These are phyloP conservation scores for Thunnus maccoyii DNA, from an alignment of 2,113 vertebrate genomes.

Conservation along the genomic window DNA sequence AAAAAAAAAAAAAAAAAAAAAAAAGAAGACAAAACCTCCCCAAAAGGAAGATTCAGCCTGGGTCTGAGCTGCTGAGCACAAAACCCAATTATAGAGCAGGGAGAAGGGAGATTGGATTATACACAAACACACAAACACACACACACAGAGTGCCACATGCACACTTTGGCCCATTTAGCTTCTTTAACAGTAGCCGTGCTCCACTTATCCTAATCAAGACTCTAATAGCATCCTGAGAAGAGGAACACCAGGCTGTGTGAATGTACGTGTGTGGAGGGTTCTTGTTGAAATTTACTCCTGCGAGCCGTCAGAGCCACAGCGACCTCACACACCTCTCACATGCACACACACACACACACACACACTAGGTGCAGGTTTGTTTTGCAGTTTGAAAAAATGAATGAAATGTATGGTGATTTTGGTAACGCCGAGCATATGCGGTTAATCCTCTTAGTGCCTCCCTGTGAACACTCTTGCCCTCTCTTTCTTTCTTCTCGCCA, in stretches of 20 bases:
- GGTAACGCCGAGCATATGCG: slow-evolving; percentile 50
- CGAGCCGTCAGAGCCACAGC: too few relatives aligned
- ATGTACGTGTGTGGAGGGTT: background rate
- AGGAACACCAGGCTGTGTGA: background rate
- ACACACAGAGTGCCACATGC: background rate
- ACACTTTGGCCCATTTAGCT: slow-evolving; percentile 31
- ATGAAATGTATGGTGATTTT: slow-evolving; percentile 32
- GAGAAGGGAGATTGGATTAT: slow-evolving; percentile 42
- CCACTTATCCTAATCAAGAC: slow-evolving; percentile 35
- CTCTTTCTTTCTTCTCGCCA: background rate
- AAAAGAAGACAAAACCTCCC: slow-evolving; percentile 3
- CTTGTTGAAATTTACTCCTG: too few relatives aligned
- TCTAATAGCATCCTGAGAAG: slow-evolving; percentile 4
- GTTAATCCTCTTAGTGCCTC: slow-evolving; percentile 59
- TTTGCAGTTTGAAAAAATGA: slow-evolving; percentile 27
- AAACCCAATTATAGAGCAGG: slow-evolving; percentile 47
- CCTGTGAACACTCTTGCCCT: slow-evolving; percentile 15
- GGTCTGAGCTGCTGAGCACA: slow-evolving; percentile 31
- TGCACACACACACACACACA: background rate
- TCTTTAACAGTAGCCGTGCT: slow-evolving; percentile 19
- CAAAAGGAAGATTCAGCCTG: slow-evolving; percentile 20
- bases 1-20: background rate
- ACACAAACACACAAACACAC: background rate
- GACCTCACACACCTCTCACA: too few relatives aligned
- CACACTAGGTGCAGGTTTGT: background rate